Conservation (phyloP, 2,113 vertebrate genomes). For the Trematocara stigmaticum region DNA sequence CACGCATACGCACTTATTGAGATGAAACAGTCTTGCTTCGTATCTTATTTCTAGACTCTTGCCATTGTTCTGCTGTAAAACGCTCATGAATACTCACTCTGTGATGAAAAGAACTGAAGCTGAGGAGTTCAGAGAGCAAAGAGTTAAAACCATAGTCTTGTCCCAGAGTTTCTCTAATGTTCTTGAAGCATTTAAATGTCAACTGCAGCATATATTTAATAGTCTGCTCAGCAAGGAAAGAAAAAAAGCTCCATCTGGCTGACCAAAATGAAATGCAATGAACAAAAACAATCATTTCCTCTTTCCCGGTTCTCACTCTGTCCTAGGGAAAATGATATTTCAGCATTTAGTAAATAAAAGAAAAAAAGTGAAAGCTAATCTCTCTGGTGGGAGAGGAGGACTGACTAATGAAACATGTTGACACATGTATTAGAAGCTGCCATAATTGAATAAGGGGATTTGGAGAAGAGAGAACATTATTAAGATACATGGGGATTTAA, state of each 20-base stretch:
- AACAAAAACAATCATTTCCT: constrained; percentile 47
- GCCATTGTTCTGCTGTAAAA: constrained; percentile 2
- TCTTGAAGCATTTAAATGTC: constrained; percentile 40
- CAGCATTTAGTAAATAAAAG: constrained; percentile 57
- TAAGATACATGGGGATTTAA: constrained; percentile 37
- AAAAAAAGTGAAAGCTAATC: constrained; percentile 49
- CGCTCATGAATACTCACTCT: neutral
- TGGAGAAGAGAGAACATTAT: constrained; percentile 17
- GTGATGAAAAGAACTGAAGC: constrained; percentile 13
- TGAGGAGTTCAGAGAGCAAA: constrained; percentile 3
- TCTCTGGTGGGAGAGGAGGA: constrained; percentile 38
- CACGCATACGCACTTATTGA: neutral
- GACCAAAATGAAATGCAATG: constrained; percentile 38
- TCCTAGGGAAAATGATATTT: constrained; percentile 55
- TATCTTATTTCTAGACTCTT: constrained; percentile 27
- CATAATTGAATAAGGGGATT: constrained; percentile 67
- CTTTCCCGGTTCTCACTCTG: constrained; percentile 6
- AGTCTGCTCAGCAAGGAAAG: constrained; percentile 8
- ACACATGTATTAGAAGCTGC: constrained; percentile 58
- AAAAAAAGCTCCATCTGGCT: neutral
- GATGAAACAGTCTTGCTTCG: neutral
- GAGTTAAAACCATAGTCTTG: constrained; percentile 5
- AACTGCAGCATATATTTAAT: constrained; percentile 46
- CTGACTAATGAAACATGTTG: constrained; percentile 64
- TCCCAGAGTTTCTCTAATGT: neutral